phyloP scores from a whole-genome alignment of 1,140 invertebrate genomes.

The Drosophila serrata region DNA sequence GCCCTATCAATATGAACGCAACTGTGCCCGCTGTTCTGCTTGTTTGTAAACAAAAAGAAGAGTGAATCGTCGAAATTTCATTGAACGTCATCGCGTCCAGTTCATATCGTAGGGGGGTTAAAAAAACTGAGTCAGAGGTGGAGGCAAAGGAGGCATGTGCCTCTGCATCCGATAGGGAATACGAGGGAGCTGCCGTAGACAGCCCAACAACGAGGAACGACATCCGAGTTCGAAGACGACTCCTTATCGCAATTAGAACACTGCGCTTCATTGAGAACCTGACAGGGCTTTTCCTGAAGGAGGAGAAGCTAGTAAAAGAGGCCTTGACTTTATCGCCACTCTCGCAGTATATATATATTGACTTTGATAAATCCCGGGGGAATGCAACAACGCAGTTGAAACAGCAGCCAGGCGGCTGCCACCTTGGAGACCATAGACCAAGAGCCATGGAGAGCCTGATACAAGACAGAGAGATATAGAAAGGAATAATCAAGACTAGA shows the following conservation, averaged over 20 bases:
- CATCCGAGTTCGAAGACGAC: background rate
- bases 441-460: background rate
- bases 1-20: background rate
- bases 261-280: constrained; percentile 29
- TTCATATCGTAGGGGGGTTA: background rate
- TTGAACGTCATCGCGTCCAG: background rate
- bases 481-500: background rate
- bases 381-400: constrained; percentile 23
- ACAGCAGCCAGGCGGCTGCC: constrained; percentile 21
- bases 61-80: constrained; percentile 9
- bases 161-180: background rate
- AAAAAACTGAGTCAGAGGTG: constrained; percentile 21
- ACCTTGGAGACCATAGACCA: background rate
- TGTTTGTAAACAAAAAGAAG: constrained; percentile 16
- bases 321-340: constrained; percentile 46
- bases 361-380: constrained; percentile 57
- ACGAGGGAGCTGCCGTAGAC: background rate
- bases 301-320: background rate
- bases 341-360: constrained; percentile 4
- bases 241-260: constrained; percentile 18
- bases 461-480: background rate
- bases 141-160: background rate
- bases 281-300: background rate
- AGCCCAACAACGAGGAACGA: too few species aligned
- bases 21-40: background rate